A percentile compares a stretch with the other conserved stretches of the same genome.
These are phyloP conservation scores for Ceratina japonica DNA, from an alignment of 1,140 invertebrate species.

Conservation along the genomic window DNA sequence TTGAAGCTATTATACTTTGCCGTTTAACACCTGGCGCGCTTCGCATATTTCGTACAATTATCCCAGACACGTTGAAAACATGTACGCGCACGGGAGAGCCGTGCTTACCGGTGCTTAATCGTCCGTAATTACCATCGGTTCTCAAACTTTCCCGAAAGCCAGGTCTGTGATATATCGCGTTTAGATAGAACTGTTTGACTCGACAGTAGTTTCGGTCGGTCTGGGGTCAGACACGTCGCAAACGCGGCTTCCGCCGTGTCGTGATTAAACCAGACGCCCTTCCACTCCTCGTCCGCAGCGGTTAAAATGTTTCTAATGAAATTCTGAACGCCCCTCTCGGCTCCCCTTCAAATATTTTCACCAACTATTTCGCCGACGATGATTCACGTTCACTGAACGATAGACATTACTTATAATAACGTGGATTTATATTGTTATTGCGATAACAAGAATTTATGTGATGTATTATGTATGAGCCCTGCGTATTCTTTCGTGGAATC, in stretches of 20 bases:
- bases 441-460: no score
- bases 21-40: neutral
- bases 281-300: neutral
- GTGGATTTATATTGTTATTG: no score
- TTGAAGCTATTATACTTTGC: no score
- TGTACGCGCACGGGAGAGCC: neutral
- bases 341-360: no score
- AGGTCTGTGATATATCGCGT: neutral
- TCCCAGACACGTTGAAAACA: neutral
- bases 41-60: neutral
- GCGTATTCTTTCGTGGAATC: no score
- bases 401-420: no score
- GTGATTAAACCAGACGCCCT: neutral
- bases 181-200: constrained; percentile 7
- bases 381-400: no score
- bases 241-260: constrained; percentile 2
- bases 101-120: neutral
- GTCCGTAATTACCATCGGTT: neutral
- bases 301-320: neutral
- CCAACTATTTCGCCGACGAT: no score
- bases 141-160: neutral
- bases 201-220: constrained; percentile 20
- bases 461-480: no score
- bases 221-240: constrained; percentile 25
- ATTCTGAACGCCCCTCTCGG: neutral